These are phyloP conservation scores for Choristoneura fumiferana DNA, from an alignment of 1,140 invertebrate species.

Conservation along the genomic window DNA sequence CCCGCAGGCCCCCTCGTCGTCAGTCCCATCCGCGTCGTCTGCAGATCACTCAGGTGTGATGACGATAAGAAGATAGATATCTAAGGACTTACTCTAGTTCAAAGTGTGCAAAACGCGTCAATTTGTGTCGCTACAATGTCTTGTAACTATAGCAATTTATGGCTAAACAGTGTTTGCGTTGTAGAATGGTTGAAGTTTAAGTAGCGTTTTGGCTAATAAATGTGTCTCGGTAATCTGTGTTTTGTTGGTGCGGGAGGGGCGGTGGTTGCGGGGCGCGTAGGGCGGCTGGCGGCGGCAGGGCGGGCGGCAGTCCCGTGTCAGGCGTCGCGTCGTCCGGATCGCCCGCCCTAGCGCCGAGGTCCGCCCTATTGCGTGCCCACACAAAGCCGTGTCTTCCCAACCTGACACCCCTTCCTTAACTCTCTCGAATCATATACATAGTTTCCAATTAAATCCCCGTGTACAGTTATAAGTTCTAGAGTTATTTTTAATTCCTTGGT, in stretches of 20 bases:
- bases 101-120: background rate
- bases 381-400: constrained; percentile 18
- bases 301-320: constrained; percentile 68
- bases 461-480: background rate
- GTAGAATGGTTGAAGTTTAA: constrained; percentile 56
- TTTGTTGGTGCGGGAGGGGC: constrained; percentile 59
- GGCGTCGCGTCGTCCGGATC: constrained; percentile 58
- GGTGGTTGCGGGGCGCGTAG: constrained; percentile 35
- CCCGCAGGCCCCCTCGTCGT: constrained; percentile 47
- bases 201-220: constrained; percentile 72
- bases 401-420: constrained; percentile 17
- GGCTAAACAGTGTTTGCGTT: constrained; percentile 33
- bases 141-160: constrained; percentile 14
- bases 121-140: background rate
- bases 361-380: constrained; percentile 40
- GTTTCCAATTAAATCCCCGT: background rate
- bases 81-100: constrained; percentile 12
- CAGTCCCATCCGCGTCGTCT: constrained; percentile 44
- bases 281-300: constrained; percentile 37
- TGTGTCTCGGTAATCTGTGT: constrained; percentile 65
- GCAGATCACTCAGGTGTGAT: constrained; percentile 73
- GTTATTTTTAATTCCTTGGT: constrained; percentile 19
- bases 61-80: constrained; percentile 21
- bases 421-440: background rate
- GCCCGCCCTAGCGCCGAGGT: constrained; percentile 32